Evolutionary conservation across 1,140 invertebrate genomes (phyloP).

Genomic region (Lordiphosa mommai): DNA sequence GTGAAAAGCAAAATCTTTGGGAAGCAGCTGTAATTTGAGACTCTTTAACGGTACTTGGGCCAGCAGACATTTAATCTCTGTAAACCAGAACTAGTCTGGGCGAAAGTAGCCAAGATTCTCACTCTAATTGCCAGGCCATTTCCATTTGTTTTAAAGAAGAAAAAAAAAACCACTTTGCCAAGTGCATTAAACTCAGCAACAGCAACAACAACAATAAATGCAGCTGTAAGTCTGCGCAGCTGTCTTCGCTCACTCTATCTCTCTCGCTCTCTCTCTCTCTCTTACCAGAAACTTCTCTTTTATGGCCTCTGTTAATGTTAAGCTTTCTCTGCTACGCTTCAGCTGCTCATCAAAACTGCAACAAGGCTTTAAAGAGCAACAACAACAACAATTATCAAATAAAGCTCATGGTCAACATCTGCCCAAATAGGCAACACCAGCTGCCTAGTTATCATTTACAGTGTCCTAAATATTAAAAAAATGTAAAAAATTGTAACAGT

Average conservation of each 20-base stretch:
- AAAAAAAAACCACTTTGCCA: constrained; percentile 14
- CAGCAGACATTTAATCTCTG: constrained; percentile 60
- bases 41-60: constrained; percentile 46
- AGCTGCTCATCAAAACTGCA: background rate
- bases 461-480: too few relatives aligned
- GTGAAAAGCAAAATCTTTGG: constrained; percentile 5
- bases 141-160: constrained; percentile 6
- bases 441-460: too few relatives aligned
- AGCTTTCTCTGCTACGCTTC: constrained; percentile 40
- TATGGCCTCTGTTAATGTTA: constrained; percentile 12
- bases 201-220: constrained; percentile 3
- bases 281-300: constrained; percentile 2
- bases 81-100: constrained; percentile 30
- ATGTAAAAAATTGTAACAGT: too few relatives aligned
- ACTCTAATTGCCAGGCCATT: constrained; percentile 40
- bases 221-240: constrained; percentile 43
- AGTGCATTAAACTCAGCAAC: constrained; percentile 58
- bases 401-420: too few relatives aligned
- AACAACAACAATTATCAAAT: background rate
- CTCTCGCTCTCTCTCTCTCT: constrained; percentile 12
- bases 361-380: background rate
- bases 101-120: constrained; percentile 50
- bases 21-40: constrained; percentile 37
- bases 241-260: constrained; percentile 13
- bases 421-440: too few relatives aligned